Percentiles rank a stretch among this genome's conserved stretches.
Conservation (phyloP, 2,888 invertebrate genomes). For the Agrochola litura region DNA sequence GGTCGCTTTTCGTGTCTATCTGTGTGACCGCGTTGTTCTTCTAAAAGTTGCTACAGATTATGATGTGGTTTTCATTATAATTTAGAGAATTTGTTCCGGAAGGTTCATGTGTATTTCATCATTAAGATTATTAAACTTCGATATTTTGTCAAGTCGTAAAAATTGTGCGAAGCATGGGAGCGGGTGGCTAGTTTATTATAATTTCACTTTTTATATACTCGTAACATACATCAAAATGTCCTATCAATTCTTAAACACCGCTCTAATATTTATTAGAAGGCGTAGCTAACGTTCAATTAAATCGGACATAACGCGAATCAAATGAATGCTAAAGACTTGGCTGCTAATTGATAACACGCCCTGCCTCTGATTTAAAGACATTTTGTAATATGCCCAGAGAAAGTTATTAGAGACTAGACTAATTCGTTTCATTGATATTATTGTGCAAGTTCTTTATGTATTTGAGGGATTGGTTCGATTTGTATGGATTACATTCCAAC, state of each 20-base stretch:
- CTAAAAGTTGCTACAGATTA: not conserved
- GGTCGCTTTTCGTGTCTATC: not conserved
- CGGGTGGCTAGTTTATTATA: not conserved
- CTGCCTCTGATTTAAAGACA: constrained; percentile 70
- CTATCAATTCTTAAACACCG: constrained; percentile 45
- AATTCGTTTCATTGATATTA: constrained; percentile 52
- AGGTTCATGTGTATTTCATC: no score
- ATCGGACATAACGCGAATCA: constrained; percentile 72
- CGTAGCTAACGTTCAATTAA: constrained; percentile 71
- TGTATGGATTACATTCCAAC: constrained; percentile 4
- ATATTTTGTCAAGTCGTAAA: not conserved
- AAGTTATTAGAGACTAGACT: constrained; percentile 53
- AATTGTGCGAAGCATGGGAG: not conserved
- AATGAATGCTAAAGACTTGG: constrained; percentile 75
- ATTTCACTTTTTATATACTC: constrained; percentile 30
- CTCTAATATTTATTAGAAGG: constrained; percentile 61
- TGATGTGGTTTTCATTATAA: not conserved
- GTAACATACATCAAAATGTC: constrained; percentile 32
- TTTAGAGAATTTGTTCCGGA: not conserved
- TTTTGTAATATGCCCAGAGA: constrained; percentile 69
- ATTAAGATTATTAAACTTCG: no score
- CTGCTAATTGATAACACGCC: constrained; percentile 79
- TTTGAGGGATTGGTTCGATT: constrained; percentile 30
- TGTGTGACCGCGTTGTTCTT: not conserved
- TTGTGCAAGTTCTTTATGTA: constrained; percentile 40